These are phyloP conservation scores for Rhinatrema bivittatum DNA, from an alignment of 2,797 vertebrate genomes.

Conservation along the genomic window DNA sequence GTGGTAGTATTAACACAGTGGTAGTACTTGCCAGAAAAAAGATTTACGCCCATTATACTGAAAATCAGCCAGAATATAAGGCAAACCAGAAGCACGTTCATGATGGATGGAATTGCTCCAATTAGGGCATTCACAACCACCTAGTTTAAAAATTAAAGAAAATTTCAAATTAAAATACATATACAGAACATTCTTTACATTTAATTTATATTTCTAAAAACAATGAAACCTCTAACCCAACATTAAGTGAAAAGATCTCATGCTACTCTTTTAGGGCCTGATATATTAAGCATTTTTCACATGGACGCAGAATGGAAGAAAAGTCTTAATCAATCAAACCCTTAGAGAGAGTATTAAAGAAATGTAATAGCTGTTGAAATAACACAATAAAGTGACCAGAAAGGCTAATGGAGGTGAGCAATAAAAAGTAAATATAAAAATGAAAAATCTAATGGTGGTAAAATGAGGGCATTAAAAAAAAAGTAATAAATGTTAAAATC, in stretches of 20 bases:
- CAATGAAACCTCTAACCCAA: conserved; percentile 25
- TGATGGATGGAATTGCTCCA: conserved; percentile 96
- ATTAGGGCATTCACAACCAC: conserved; percentile 96
- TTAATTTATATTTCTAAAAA: conserved; percentile 3
- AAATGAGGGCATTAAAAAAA: conserved; percentile 58
- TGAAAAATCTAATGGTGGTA: conserved; percentile 84
- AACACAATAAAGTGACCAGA: conserved; percentile 18
- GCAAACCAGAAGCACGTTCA: conserved; percentile 96
- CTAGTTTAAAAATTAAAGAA: conserved; percentile 50
- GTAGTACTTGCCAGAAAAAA: conserved; percentile 87
- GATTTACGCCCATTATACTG: conserved; percentile 97
- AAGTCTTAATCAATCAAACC: too few relatives aligned
- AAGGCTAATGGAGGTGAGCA: conserved; percentile 35
- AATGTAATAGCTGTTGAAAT: conserved; percentile 1
- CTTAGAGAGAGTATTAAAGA: too few relatives aligned
- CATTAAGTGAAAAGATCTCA: too few relatives aligned
- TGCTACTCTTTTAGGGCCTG: too few relatives aligned
- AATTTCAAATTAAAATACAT: conserved; percentile 4
- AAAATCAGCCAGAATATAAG: conserved; percentile 99
- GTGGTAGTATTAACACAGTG: conserved; percentile 65
- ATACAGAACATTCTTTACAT: neutral
- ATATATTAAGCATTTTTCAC: too few relatives aligned
- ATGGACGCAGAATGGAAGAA: conserved; percentile 29
- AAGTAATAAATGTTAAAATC: too few relatives aligned
- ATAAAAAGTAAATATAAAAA: conserved; percentile 61